A percentile compares a stretch with the other conserved stretches of the same genome.
Evolutionary conservation across 2,888 invertebrate species (phyloP).

Genomic region (Melieria omissa): DNA sequence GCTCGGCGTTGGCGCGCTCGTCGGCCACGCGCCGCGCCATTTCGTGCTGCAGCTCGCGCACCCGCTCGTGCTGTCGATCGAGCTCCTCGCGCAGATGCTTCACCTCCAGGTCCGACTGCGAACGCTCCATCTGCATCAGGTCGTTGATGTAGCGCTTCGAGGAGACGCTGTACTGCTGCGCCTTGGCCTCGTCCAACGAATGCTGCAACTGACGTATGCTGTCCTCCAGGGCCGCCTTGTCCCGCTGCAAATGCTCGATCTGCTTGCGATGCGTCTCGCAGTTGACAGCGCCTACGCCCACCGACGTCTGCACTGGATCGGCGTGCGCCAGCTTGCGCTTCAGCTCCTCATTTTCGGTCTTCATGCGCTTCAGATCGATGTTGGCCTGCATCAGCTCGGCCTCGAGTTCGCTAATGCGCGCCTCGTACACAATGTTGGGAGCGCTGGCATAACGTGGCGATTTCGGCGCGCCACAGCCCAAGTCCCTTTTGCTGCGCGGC

Average conservation of each 20-base stretch:
- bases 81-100: constrained; percentile 81
- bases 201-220: constrained; percentile 76
- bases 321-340: constrained; percentile 63
- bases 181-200: constrained; percentile 73
- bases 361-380: constrained; percentile 80
- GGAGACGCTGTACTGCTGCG: constrained; percentile 57
- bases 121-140: constrained; percentile 81
- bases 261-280: constrained; percentile 74
- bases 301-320: constrained; percentile 44
- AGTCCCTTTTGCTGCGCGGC: constrained; percentile 43
- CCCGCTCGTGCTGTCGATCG: constrained; percentile 79
- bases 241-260: constrained; percentile 77
- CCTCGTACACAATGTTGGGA: constrained; percentile 85
- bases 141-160: constrained; percentile 78
- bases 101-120: constrained; percentile 80
- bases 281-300: constrained; percentile 51
- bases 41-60: constrained; percentile 81
- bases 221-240: constrained; percentile 76
- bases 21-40: constrained; percentile 78
- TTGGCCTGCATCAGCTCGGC: constrained; percentile 83
- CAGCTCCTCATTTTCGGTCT: constrained; percentile 73
- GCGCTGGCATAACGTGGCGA: constrained; percentile 72
- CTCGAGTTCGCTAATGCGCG: constrained; percentile 84
- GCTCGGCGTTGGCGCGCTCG: constrained; percentile 78
- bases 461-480: constrained; percentile 35